Evolutionary conservation across 2,888 invertebrate genomes (phyloP).

Genomic region (Drosophila multiciliata): DNA sequence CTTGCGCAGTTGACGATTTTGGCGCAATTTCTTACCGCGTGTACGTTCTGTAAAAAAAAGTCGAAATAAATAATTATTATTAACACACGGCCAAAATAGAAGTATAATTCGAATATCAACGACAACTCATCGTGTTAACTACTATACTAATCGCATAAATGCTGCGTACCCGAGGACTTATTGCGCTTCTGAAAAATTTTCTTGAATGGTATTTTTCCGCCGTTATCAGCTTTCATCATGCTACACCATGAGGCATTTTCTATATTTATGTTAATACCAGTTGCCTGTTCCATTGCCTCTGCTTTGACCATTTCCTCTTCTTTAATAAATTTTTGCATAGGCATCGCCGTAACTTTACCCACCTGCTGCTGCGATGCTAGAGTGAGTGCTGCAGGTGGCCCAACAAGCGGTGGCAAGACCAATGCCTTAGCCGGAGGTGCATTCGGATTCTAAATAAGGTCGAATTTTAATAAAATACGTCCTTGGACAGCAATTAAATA

Average conservation of each 20-base stretch:
- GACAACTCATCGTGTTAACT: too few species aligned
- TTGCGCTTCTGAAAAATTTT: too few species aligned
- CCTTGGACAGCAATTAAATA: not conserved
- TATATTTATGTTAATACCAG: not conserved
- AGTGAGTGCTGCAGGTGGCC: not conserved
- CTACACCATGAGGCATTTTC: not conserved
- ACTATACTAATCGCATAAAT: too few species aligned
- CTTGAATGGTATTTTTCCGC: conserved; percentile 72
- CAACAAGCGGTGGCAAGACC: not conserved
- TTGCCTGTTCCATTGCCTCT: not conserved
- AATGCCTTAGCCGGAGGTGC: conserved; percentile 3
- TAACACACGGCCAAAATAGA: too few species aligned
- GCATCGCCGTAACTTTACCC: not conserved
- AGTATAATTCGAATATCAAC: too few species aligned
- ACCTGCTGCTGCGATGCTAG: not conserved
- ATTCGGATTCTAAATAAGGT: conserved; percentile 61
- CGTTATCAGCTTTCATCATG: conserved; percentile 53
- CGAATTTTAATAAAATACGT: conserved; percentile 9
- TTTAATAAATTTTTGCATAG: conserved; percentile 27
- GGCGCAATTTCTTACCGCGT: conserved; percentile 87
- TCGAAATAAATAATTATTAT: too few species aligned
- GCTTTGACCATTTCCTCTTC: conserved; percentile 16
- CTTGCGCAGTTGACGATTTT: conserved; percentile 90
- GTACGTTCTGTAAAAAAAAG: too few species aligned
- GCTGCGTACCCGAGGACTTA: too few species aligned